Conservation (phyloP, 2,113 vertebrate genomes). For the Thalassarche chlororhynchos region DNA sequence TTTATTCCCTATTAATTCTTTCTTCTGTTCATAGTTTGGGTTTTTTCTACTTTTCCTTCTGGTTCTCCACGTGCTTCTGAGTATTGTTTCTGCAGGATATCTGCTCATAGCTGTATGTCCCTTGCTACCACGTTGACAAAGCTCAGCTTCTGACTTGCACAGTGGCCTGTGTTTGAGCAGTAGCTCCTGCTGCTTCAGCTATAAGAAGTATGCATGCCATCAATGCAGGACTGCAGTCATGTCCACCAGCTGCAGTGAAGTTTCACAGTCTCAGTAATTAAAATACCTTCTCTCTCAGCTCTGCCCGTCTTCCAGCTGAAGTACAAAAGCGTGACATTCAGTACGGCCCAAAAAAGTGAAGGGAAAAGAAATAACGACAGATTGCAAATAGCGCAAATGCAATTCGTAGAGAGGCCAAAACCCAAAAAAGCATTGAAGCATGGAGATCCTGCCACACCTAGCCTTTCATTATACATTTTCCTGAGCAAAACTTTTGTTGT, state of each 20-base stretch:
- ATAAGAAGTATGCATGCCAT: not conserved
- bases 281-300: not conserved
- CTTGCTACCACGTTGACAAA: not conserved
- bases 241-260: not conserved
- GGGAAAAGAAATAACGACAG: not conserved
- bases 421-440: not conserved
- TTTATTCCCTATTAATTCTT: not conserved
- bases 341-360: not conserved
- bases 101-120: not conserved
- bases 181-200: not conserved
- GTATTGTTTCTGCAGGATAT: not conserved
- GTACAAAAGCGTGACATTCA: not conserved
- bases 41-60: not conserved
- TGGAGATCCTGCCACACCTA: not conserved
- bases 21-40: not conserved
- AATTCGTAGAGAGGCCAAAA: not conserved
- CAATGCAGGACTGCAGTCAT: rapidly evolving
- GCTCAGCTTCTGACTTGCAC: not conserved
- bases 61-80: not conserved
- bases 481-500: not conserved
- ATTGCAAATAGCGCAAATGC: not conserved
- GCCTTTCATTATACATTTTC: not conserved
- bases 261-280: not conserved
- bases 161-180: not conserved
- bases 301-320: not conserved